These are phyloP conservation scores for Caligus rogercresseyi DNA, from an alignment of 1,140 invertebrate species.

Conservation along the genomic window DNA sequence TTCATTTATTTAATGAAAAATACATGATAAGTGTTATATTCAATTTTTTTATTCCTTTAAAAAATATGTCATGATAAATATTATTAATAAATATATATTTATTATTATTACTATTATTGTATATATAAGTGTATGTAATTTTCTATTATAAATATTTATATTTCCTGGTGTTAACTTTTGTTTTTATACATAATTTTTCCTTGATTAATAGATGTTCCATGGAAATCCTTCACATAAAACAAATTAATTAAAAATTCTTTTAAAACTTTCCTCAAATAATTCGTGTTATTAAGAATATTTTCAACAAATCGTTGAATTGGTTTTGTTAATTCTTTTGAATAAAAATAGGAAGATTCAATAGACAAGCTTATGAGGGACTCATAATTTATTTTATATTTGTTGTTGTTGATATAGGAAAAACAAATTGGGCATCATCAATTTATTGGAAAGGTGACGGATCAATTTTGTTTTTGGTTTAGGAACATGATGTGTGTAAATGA, in stretches of 20 bases:
- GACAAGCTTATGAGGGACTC: no score
- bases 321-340: background rate
- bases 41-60: background rate
- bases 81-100: background rate
- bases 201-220: background rate
- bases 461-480: no score
- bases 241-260: no score
- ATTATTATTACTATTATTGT: background rate
- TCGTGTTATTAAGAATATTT: background rate
- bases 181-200: background rate
- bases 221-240: no score
- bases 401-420: no score
- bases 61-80: background rate
- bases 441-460: no score
- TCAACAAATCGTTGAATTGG: no score
- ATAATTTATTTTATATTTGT: no score
- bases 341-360: no score
- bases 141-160: background rate
- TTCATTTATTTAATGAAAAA: background rate
- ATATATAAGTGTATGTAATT: background rate
- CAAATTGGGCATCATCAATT: no score
- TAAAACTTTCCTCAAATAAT: background rate
- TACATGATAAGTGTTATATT: background rate
- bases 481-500: no score
- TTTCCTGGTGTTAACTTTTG: background rate